Percentiles rank a stretch among this genome's conserved stretches.
Conservation (phyloP, 1,140 invertebrate species). For the Batillaria attramentaria region DNA sequence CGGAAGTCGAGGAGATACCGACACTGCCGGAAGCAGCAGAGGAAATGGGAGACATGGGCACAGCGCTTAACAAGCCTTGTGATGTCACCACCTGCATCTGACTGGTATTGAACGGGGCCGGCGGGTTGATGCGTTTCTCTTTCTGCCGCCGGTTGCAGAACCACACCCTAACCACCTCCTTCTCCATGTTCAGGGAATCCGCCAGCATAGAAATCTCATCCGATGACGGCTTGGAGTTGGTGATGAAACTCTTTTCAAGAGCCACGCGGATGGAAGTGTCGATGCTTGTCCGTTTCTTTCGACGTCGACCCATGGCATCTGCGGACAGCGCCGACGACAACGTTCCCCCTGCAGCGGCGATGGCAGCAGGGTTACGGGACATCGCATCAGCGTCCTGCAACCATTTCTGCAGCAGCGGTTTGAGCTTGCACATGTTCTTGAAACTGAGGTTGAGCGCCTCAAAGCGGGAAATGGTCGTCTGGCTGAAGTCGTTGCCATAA, state of each 20-base stretch:
- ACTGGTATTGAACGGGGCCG: conserved; percentile 38
- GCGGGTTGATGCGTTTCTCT: conserved; percentile 82
- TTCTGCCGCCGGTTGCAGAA: conserved; percentile 98
- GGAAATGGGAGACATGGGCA: conserved; percentile 12
- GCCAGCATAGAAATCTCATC: conserved; percentile 95
- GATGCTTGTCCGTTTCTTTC: conserved; percentile 98
- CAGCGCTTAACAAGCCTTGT: background rate
- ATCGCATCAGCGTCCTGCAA: conserved; percentile 90
- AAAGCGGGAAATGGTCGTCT: conserved; percentile 98
- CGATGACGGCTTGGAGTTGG: conserved; percentile 97
- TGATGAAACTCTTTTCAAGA: conserved; percentile 93
- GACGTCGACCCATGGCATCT: conserved; percentile 75
- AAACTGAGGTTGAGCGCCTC: conserved; percentile 98
- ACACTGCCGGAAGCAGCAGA: too few relatives aligned
- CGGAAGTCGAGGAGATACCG: too few relatives aligned
- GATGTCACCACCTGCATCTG: conserved; percentile 6
- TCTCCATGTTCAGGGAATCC: conserved; percentile 95
- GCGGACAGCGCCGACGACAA: conserved; percentile 30
- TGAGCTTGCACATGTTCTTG: conserved; percentile 99
- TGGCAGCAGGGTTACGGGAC: conserved; percentile 56
- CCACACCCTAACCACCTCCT: conserved; percentile 96
- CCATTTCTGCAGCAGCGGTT: conserved; percentile 98
- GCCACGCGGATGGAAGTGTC: conserved; percentile 94
- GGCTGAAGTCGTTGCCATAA: conserved; percentile 99
- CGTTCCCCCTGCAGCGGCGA: conserved; percentile 41